Evolutionary conservation across 2,888 invertebrate species (phyloP), one percentile per base, ranked within the genome.

Genomic region (Adineta ricciae): DNA sequence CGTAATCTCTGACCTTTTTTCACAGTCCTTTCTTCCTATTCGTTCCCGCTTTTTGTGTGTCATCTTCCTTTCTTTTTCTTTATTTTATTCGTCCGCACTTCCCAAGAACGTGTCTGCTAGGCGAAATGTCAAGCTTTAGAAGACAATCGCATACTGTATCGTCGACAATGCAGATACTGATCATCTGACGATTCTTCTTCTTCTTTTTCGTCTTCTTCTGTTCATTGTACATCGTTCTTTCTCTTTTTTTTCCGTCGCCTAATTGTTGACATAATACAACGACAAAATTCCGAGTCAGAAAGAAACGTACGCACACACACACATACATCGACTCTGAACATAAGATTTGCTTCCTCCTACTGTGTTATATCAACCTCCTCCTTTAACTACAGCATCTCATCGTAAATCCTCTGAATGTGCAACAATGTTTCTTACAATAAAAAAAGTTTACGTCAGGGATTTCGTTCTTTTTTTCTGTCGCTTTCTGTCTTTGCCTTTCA

Each of bases 1-100:
- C 64, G 32, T 64, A 64, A 64, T 64, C 64, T 64, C 64, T 64
- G 64, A 64, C 64, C 64, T 64, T 64, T 64, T 64, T 64, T 64
- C 64, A 32, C 64, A 64, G 64, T 36, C 64, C 64, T 32, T 19
- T 64, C 46, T 27, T 64, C 64, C 19, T 4, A 32, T 64, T 64
- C 16, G 46, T 11, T 46, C 46, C 46, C 46, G 46, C 46, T 46
- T 64, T 64, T 64, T 56, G 16, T 64, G 32, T 64, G 64, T 64
- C 32, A 32, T 32, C 32, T 64, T 64, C 64, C 32, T 64, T 64
- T n/a, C 64, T 64, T 64, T 19, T 46, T 46, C 46, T 46, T 46
- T 46, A 46, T 46, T 46, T 46, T 46, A 46, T 46, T 46, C 46
- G 46, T 46, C 46, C 46, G 46, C 46, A 46, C 46, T 46, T 46